A percentile compares a stretch with the other conserved stretches of the same genome.
Evolutionary conservation across 1,140 invertebrate genomes (phyloP).

Genomic region (Lepidurus couesii): DNA sequence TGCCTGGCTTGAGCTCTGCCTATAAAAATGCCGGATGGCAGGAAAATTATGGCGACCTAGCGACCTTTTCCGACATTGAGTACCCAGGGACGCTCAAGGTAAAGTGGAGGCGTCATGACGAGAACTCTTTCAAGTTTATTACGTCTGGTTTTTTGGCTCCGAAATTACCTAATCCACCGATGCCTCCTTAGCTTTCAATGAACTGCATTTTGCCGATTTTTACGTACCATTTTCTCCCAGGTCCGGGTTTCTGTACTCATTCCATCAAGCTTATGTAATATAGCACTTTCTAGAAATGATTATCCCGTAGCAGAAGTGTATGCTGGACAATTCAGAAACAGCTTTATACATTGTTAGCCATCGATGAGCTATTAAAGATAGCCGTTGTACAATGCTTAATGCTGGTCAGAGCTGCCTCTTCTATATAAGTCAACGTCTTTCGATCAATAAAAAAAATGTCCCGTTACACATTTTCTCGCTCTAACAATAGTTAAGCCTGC

Average conservation of each 20-base stretch:
- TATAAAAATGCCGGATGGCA: slow-evolving; percentile 22
- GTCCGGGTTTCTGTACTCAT: too few relatives aligned
- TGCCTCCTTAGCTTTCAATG: too few relatives aligned
- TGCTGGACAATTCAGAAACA: too few relatives aligned
- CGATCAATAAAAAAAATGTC: slow-evolving; percentile 3
- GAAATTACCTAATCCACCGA: too few relatives aligned
- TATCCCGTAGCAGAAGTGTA: neutral
- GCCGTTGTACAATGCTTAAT: neutral
- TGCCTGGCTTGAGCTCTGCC: slow-evolving; percentile 4
- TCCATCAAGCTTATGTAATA: too few relatives aligned
- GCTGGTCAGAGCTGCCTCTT: neutral
- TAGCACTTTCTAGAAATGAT: neutral
- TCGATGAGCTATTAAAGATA: neutral
- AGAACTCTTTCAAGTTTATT: neutral
- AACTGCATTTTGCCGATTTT: too few relatives aligned
- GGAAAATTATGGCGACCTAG: slow-evolving; percentile 15
- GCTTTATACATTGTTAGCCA: neutral
- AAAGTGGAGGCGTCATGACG: slow-evolving; percentile 8
- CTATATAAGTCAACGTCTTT: neutral
- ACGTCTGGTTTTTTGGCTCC: too few relatives aligned
- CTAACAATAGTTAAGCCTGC: neutral
- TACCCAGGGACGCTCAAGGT: slow-evolving; percentile 1
- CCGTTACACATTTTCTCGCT: slow-evolving; percentile 17
- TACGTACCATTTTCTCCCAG: too few relatives aligned
- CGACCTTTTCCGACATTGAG: slow-evolving; percentile 9